A percentile compares a stretch with the other conserved stretches of the same genome.
Conservation (phyloP, 2,797 vertebrate genomes). For the Rhynchonycteris naso region DNA sequence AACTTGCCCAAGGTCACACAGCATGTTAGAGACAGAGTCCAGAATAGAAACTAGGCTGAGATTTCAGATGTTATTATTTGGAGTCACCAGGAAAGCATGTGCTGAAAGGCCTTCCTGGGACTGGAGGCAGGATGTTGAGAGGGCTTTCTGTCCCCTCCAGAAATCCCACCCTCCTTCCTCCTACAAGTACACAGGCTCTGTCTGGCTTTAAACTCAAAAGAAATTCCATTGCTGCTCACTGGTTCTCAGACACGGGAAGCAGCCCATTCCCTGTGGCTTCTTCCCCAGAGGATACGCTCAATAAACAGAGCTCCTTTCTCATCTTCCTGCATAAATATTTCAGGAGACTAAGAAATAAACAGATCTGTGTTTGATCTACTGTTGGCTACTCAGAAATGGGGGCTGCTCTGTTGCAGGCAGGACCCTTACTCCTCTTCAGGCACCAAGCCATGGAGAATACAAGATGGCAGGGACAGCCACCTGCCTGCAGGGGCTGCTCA, state of each 20-base stretch:
- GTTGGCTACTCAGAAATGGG: not conserved
- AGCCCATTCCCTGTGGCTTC: not conserved
- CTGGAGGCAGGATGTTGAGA: not conserved
- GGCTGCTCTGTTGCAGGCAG: not conserved
- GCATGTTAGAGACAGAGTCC: not conserved
- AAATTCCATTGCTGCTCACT: not conserved
- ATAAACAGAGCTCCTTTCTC: slow-evolving; percentile 69
- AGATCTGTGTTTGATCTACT: slow-evolving; percentile 61
- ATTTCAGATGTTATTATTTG: not conserved
- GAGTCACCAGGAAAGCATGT: not conserved
- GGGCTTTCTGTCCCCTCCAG: not conserved
- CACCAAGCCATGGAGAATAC: not conserved
- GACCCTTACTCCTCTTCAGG: not conserved
- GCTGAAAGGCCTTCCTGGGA: not conserved
- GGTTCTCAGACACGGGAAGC: slow-evolving; percentile 28
- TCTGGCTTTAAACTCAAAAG: slow-evolving; percentile 54
- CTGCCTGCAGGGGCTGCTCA: not conserved
- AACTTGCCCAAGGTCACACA: slow-evolving; percentile 13
- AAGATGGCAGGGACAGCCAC: not conserved
- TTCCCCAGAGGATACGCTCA: slow-evolving; percentile 45
- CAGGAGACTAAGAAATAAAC: slow-evolving; percentile 63
- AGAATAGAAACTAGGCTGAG: slow-evolving; percentile 3
- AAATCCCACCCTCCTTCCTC: not conserved
- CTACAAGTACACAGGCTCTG: not conserved
- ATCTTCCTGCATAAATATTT: slow-evolving; percentile 64